These are phyloP conservation scores for Urocyon cinereoargenteus DNA, from an alignment of 2,797 vertebrate species.

Conservation along the genomic window DNA sequence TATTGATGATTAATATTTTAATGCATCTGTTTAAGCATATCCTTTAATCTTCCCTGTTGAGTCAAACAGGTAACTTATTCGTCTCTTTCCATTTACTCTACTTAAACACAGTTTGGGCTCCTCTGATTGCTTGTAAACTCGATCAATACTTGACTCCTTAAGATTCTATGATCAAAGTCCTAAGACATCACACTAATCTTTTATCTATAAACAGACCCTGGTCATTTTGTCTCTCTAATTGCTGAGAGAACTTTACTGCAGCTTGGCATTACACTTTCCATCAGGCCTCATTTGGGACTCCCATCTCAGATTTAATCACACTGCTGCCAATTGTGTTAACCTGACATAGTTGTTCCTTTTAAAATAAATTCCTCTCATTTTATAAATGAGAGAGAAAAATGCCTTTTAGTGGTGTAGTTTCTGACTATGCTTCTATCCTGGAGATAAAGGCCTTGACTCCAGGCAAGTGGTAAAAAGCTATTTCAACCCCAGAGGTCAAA, in stretches of 20 bases:
- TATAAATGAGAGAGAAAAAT: too few species aligned
- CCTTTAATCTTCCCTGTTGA: slow-evolving; percentile 66
- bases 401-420: background rate
- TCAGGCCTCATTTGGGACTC: background rate
- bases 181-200: slow-evolving; percentile 53
- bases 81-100: slow-evolving; percentile 31
- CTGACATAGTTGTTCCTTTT: background rate
- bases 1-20: slow-evolving; percentile 40
- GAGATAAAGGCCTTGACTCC: background rate
- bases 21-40: slow-evolving; percentile 41
- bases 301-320: slow-evolving; percentile 57
- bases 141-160: slow-evolving; percentile 85
- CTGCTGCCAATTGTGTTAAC: background rate
- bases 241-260: slow-evolving; percentile 64
- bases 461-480: background rate
- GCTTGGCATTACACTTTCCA: slow-evolving; percentile 4
- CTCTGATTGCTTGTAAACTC: slow-evolving; percentile 76
- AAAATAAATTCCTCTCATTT: slow-evolving; percentile 11
- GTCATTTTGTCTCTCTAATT: slow-evolving; percentile 81
- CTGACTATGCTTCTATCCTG: background rate
- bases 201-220: slow-evolving; percentile 76
- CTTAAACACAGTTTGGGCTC: slow-evolving; percentile 55
- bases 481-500: background rate
- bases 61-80: slow-evolving; percentile 43
- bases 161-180: slow-evolving; percentile 80